These are phyloP conservation scores for Oscheius sp. DNA, from an alignment of 2,888 invertebrate genomes.

Conservation along the genomic window DNA sequence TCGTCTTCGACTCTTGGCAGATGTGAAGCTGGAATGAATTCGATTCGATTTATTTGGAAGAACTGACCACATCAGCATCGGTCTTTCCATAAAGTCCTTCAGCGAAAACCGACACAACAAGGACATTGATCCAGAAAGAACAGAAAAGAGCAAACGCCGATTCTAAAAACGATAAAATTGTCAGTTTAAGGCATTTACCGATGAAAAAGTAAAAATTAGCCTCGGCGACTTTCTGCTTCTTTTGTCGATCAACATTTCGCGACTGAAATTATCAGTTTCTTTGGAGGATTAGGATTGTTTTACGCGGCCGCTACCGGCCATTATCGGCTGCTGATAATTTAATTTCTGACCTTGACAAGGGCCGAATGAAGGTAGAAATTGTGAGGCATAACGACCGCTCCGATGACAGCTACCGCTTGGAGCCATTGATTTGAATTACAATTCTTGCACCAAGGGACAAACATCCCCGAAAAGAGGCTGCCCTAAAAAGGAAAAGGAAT, in stretches of 20 bases:
- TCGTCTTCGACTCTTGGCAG: constrained; percentile 27
- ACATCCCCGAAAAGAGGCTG: constrained; percentile 83
- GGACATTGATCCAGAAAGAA: constrained; percentile 88
- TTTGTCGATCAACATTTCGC: constrained; percentile 83
- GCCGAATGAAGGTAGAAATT: constrained; percentile 90
- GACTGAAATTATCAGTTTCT: constrained; percentile 77
- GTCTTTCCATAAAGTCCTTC: constrained; percentile 83
- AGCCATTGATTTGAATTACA: constrained; percentile 80
- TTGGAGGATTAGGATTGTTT: background rate
- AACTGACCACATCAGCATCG: constrained; percentile 75
- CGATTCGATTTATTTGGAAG: background rate
- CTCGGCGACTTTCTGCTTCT: constrained; percentile 82
- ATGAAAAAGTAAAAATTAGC: constrained; percentile 88
- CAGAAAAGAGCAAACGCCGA: constrained; percentile 84
- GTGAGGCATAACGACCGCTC: constrained; percentile 91
- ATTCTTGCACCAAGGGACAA: constrained; percentile 83
- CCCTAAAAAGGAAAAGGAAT: constrained; percentile 74
- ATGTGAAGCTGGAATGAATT: background rate
- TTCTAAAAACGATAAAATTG: constrained; percentile 72
- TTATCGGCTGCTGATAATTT: constrained; percentile 4
- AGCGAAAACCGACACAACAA: constrained; percentile 88
- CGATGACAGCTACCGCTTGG: constrained; percentile 80
- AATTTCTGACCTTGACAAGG: constrained; percentile 81
- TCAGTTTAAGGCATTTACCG: constrained; percentile 71
- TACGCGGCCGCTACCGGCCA: background rate